Evolutionary conservation across 2,797 vertebrate genomes (phyloP).

Genomic region (Jordanella pulchra): DNA sequence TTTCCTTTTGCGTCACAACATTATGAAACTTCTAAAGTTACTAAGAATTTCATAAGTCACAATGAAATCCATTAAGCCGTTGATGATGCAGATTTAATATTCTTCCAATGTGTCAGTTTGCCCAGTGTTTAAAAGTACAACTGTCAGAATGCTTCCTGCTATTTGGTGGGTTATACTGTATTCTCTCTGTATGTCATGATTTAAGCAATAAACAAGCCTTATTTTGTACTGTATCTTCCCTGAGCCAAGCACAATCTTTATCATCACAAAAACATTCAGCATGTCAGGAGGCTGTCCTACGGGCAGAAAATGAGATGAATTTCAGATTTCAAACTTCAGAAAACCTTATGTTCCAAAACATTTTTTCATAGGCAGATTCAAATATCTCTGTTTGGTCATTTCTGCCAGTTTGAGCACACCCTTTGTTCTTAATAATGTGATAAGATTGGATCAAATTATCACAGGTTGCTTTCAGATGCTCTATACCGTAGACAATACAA

Average conservation of each 20-base stretch:
- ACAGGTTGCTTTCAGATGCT: slow-evolving; percentile 42
- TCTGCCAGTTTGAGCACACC: slow-evolving; percentile 16
- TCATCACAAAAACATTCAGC: slow-evolving; percentile 36
- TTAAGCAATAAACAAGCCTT: slow-evolving; percentile 9
- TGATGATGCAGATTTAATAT: not conserved
- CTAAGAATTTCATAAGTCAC: too few relatives aligned
- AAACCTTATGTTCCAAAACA: slow-evolving; percentile 10
- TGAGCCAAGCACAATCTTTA: slow-evolving; percentile 14
- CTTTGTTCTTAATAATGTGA: slow-evolving; percentile 29
- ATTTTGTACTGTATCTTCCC: not conserved
- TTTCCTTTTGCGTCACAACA: not conserved
- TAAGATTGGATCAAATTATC: slow-evolving; percentile 41
- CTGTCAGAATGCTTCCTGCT: not conserved
- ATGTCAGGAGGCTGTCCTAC: slow-evolving; percentile 18
- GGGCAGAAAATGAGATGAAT: slow-evolving; percentile 36
- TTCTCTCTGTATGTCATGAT: not conserved
- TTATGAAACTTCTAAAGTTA: too few relatives aligned
- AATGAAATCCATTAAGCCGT: not conserved
- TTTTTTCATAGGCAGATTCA: too few relatives aligned
- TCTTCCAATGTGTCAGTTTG: not conserved
- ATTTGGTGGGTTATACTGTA: not conserved
- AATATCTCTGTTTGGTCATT: too few relatives aligned
- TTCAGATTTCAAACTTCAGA: slow-evolving; percentile 39
- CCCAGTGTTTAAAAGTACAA: not conserved
- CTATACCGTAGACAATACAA: slow-evolving; percentile 16